These are phyloP conservation scores for Meteorus sp. DNA, from an alignment of 1,140 invertebrate genomes.

Conservation along the genomic window DNA sequence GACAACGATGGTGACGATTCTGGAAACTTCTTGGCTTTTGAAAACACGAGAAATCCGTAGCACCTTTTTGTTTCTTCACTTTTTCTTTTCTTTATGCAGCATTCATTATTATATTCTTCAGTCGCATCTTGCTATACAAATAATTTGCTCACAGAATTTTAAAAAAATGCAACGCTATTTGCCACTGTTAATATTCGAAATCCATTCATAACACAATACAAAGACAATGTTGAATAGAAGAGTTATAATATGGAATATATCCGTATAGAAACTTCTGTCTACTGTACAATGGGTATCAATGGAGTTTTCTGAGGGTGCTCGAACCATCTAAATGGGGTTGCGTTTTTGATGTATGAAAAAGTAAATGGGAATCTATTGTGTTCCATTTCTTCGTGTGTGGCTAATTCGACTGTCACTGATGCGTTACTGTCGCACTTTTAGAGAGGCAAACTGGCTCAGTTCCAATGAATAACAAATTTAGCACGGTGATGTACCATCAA, in stretches of 20 bases:
- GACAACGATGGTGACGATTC: slow-evolving; percentile 14
- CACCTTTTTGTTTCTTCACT: not conserved
- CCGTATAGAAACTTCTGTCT: not conserved
- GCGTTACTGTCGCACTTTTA: not conserved
- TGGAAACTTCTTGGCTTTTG: slow-evolving; percentile 15
- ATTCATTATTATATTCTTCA: too few species aligned
- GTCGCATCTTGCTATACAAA: too few species aligned
- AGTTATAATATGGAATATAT: not conserved
- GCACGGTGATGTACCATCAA: too few species aligned
- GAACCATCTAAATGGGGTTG: too few species aligned
- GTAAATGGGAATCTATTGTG: slow-evolving; percentile 39
- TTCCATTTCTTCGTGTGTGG: slow-evolving; percentile 38
- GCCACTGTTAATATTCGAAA: too few species aligned
- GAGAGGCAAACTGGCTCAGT: slow-evolving; percentile 23
- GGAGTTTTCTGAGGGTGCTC: too few species aligned
- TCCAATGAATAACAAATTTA: slow-evolving; percentile 23
- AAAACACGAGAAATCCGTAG: too few species aligned
- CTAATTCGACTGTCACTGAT: slow-evolving; percentile 42
- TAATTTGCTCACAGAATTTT: too few species aligned
- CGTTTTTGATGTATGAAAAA: slow-evolving; percentile 15
- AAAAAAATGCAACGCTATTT: too few species aligned
- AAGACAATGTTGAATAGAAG: not conserved
- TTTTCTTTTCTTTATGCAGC: not conserved
- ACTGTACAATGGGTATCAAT: slow-evolving; percentile 2
- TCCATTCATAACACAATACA: not conserved